A percentile compares a stretch with the other conserved stretches of the same genome.
These are phyloP conservation scores for Geodia barretti DNA, from an alignment of 37 sponge, comb jelly and placozoan species.

Conservation along the genomic window DNA sequence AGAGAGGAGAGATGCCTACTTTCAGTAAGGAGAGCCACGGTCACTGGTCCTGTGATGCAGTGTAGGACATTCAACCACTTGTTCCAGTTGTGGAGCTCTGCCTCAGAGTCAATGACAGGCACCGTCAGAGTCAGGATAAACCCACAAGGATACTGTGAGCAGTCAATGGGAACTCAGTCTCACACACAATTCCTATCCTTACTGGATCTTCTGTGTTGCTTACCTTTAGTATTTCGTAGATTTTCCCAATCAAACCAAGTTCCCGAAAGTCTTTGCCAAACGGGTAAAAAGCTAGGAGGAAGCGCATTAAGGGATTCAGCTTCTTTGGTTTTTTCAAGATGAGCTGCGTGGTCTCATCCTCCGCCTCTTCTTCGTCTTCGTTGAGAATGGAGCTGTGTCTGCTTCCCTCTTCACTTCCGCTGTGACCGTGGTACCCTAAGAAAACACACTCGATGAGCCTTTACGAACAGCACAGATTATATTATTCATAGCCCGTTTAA, in stretches of 20 bases:
- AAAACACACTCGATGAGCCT: too few relatives aligned
- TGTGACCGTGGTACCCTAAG: too few relatives aligned
- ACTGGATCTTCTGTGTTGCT: background rate
- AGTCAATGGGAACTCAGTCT: too few relatives aligned
- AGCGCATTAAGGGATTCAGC: slow-evolving; percentile 56
- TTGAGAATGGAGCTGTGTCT: too few relatives aligned
- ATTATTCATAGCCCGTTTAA: too few relatives aligned
- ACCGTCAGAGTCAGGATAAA: slow-evolving; percentile 82
- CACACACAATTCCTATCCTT: too few relatives aligned
- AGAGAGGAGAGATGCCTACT: slow-evolving; percentile 18
- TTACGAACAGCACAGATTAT: too few relatives aligned
- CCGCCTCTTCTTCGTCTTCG: background rate
- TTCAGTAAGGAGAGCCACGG: slow-evolving; percentile 47
- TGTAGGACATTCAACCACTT: slow-evolving; percentile 90
- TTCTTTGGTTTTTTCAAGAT: background rate
- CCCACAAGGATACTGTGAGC: slow-evolving; percentile 58
- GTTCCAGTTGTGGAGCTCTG: slow-evolving; percentile 88
- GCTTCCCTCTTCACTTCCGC: too few relatives aligned
- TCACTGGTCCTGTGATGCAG: slow-evolving; percentile 75
- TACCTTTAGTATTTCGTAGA: slow-evolving; percentile 66
- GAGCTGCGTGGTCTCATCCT: background rate
- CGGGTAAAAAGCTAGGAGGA: slow-evolving; percentile 59
- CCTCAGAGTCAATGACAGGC: slow-evolving; percentile 87
- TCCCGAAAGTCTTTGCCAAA: slow-evolving; percentile 54
- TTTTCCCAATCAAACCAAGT: slow-evolving; percentile 35